A percentile compares a stretch with the other conserved stretches of the same genome.
Evolutionary conservation across 2,888 invertebrate genomes (phyloP).

Genomic region (Scelioninae gen. 1): DNA sequence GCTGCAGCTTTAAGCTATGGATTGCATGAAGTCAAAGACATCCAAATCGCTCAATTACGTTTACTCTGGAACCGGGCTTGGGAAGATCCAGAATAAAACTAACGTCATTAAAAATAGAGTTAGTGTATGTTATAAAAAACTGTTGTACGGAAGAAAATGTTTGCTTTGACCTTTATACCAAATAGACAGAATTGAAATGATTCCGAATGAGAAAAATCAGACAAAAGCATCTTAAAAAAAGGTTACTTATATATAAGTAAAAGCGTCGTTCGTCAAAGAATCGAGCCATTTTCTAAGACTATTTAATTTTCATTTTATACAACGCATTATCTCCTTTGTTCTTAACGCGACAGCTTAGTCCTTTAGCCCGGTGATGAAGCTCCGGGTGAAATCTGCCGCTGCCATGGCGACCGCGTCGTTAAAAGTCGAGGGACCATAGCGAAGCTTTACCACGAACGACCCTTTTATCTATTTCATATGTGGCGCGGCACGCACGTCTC

Average conservation of each 20-base stretch:
- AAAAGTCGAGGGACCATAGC: slow-evolving; percentile 54
- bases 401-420: slow-evolving; percentile 65
- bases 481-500: slow-evolving; percentile 13
- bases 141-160: background rate
- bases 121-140: slow-evolving; percentile 1
- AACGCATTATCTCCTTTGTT: slow-evolving; percentile 61
- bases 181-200: slow-evolving; percentile 4
- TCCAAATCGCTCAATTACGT: no score
- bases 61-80: no score
- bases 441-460: slow-evolving; percentile 42
- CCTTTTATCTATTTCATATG: slow-evolving; percentile 61
- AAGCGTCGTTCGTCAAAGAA: slow-evolving; percentile 48
- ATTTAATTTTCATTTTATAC: slow-evolving; percentile 67
- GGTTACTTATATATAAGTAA: slow-evolving; percentile 44
- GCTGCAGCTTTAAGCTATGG: background rate
- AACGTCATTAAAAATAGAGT: background rate
- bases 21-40: no score
- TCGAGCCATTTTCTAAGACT: slow-evolving; percentile 42
- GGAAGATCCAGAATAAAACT: no score
- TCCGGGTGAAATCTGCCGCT: slow-evolving; percentile 60
- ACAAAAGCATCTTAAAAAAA: slow-evolving; percentile 41
- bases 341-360: slow-evolving; percentile 56
- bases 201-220: slow-evolving; percentile 33
- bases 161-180: background rate
- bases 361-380: slow-evolving; percentile 56